Conservation (phyloP, 1,140 invertebrate species). For the Aphelinus atriplicis region DNA sequence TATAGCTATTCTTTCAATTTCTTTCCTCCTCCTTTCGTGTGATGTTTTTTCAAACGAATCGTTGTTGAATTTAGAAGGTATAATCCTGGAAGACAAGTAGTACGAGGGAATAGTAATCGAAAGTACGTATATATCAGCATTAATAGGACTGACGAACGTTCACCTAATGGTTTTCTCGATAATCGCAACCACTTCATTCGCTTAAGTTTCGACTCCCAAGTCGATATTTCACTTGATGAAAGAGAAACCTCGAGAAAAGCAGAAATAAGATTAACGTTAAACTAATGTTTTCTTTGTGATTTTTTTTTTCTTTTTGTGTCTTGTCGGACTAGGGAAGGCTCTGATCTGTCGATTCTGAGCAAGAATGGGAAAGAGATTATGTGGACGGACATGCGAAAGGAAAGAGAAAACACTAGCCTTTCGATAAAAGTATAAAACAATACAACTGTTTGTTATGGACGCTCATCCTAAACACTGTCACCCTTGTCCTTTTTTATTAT, state of each 20-base stretch:
- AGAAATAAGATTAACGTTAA: conserved; percentile 9
- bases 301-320: conserved; percentile 6
- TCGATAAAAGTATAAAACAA: conserved; percentile 21
- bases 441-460: conserved; percentile 18
- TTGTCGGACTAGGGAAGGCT: conserved; percentile 11
- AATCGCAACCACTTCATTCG: not conserved
- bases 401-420: conserved; percentile 6
- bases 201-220: not conserved
- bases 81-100: not conserved
- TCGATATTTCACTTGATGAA: conserved; percentile 1
- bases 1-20: conserved; percentile 13
- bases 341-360: too few species aligned
- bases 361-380: too few species aligned
- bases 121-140: not conserved
- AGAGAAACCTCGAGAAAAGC: not conserved
- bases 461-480: conserved; percentile 24
- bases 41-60: conserved; percentile 9
- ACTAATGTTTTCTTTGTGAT: conserved; percentile 16
- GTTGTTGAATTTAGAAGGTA: conserved; percentile 15
- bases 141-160: too few species aligned
- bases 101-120: conserved; percentile 11
- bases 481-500: conserved; percentile 32
- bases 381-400: not conserved
- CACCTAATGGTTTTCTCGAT: too few species aligned
- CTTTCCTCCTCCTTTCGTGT: not conserved